Conservation (phyloP, 2,797 vertebrate genomes). For the Potorous gilbertii region DNA sequence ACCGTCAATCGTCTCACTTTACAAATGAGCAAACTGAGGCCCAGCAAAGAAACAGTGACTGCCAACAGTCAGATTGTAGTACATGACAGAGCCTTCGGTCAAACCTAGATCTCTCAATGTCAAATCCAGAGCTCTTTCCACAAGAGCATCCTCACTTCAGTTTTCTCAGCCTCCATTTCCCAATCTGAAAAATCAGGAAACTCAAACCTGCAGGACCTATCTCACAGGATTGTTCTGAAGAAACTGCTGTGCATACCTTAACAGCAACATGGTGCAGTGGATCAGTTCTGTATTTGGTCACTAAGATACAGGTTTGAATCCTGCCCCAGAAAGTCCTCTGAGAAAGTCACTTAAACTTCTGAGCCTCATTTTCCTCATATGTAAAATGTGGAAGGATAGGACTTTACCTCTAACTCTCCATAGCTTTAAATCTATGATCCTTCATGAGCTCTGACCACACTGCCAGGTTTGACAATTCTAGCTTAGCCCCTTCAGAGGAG, state of each 20-base stretch:
- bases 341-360: neutral
- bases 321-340: neutral
- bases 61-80: neutral
- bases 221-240: neutral
- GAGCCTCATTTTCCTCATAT: neutral
- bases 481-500: neutral
- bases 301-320: neutral
- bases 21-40: neutral
- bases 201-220: neutral
- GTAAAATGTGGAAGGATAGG: neutral
- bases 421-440: neutral
- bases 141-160: neutral
- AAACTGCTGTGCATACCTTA: neutral
- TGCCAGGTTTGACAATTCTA: neutral
- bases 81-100: neutral
- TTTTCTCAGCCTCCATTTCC: neutral
- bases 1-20: neutral
- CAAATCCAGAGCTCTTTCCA: neutral
- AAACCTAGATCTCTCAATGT: neutral
- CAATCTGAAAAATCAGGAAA: neutral
- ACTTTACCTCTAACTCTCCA: neutral
- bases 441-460: neutral
- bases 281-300: neutral
- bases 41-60: neutral
- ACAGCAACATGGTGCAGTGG: neutral